These are phyloP conservation scores for Pecten maximus DNA, from an alignment of 2,888 invertebrate species.

Conservation along the genomic window DNA sequence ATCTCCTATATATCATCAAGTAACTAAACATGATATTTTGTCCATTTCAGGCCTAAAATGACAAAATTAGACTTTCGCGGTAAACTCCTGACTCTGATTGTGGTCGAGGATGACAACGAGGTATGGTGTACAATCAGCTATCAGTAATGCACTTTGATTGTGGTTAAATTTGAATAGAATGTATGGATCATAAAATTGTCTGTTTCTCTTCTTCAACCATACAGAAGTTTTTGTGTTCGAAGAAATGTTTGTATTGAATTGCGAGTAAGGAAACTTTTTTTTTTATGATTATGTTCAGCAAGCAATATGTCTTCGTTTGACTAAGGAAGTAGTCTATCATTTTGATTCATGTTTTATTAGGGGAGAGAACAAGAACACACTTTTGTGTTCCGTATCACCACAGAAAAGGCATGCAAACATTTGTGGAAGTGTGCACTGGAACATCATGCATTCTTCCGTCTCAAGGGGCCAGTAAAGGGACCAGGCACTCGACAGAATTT, in stretches of 20 bases:
- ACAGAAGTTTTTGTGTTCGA: no score
- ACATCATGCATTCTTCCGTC: conserved; percentile 99
- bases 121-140: no score
- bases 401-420: conserved; percentile 99
- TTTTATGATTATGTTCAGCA: no score
- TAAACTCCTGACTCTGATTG: conserved; percentile 97
- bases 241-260: no score
- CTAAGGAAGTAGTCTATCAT: no score
- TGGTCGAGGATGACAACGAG: conserved; percentile 99
- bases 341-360: conserved; percentile 68
- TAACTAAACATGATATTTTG: not conserved
- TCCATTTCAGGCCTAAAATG: conserved; percentile 91
- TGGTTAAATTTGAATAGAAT: no score
- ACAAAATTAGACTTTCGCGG: conserved; percentile 98
- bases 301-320: no score
- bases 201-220: no score
- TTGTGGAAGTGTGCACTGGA: conserved; percentile 99
- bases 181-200: no score
- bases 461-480: conserved; percentile 84
- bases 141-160: no score
- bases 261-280: no score
- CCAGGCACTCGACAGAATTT: conserved; percentile 96
- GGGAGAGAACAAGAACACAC: conserved; percentile 98
- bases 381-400: conserved; percentile 96
- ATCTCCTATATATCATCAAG: not conserved